phyloP scores from a whole-genome alignment of 2,113 vertebrate genomes.

The Microcebus tavaratra region DNA sequence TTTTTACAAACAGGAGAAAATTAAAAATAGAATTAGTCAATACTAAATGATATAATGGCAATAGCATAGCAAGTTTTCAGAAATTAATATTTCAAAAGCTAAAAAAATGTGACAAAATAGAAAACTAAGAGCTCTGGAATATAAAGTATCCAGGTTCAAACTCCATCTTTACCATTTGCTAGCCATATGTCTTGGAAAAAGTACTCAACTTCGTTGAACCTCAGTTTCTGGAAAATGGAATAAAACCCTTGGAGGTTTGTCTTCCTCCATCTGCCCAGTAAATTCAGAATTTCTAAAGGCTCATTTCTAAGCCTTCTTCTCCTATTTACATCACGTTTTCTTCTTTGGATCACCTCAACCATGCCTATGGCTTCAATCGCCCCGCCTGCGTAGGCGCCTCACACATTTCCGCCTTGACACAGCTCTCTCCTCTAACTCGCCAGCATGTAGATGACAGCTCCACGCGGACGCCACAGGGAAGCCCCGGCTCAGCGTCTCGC shows the following conservation, averaged over 20 bases:
- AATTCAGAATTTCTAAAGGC: neutral
- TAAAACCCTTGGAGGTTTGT: neutral
- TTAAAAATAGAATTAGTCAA: conserved; percentile 20
- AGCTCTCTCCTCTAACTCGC: neutral
- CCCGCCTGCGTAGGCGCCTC: neutral
- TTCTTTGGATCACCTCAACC: neutral
- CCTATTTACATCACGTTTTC: neutral
- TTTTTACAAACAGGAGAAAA: conserved; percentile 34
- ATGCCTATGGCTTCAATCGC: neutral
- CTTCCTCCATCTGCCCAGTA: neutral
- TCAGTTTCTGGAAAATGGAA: neutral
- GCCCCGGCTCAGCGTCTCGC: neutral
- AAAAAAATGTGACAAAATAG: neutral
- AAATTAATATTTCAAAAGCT: conserved; percentile 38
- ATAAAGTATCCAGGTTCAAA: neutral
- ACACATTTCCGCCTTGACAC: neutral
- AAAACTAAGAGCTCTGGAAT: neutral
- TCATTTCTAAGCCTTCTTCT: neutral
- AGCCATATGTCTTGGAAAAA: neutral
- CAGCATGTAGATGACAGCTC: neutral
- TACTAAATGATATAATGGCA: conserved; percentile 10
- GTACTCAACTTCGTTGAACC: neutral
- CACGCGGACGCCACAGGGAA: neutral
- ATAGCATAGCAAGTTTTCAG: conserved; percentile 38
- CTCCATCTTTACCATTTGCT: neutral